Base-by-base conservation (phyloP, 2,113 vertebrate genomes). In the Candoia aspera region DNA sequence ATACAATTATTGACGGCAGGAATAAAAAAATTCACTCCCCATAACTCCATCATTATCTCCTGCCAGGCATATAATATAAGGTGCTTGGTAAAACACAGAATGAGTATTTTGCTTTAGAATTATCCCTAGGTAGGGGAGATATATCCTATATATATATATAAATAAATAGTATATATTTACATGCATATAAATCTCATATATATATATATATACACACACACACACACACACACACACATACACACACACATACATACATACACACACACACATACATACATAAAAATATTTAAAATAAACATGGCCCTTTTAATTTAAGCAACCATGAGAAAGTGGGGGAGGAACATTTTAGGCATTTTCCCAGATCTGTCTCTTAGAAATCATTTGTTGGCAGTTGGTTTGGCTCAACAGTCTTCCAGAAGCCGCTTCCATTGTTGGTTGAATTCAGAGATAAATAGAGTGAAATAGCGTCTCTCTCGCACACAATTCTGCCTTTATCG, bases 301-400 rank as follows among this genome's bases (percentile, higher is more conserved):
- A 5, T 11, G 17, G 55, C 19, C 37, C 24, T 0, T 87, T 84
- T 84, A 9, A n/a, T 26, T 21, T 0, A 21, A n/a, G 1, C 0
- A 0, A 37, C 11, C 49, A 10, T 23, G 10, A 12, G 57, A n/a
- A 87, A 59, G 1, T 21, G 0, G 2, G 1, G 33, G 29, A 37
- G 37, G n/a, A 68, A 68, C 21, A 6, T 1, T 89, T 79, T 0
- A 0, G 46, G 37, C 15, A 54, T 23, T 83, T 94, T 13, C 24
- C 87, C 62, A 55, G 55, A 8, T 90, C 93, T 53, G 57, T 60
- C 73, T 42, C 64, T 94, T 8, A 94, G 88, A 91, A 94, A 90
- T 46, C 73, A 60, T 92, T 93, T 58, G 8, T 54, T 89, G 0
- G 3, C 53, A 73, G 91, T 29, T 6, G 42, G 2, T 73, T 33